Base-by-base conservation (phyloP, 1,140 invertebrate species). In the Globodera rostochiensis region DNA sequence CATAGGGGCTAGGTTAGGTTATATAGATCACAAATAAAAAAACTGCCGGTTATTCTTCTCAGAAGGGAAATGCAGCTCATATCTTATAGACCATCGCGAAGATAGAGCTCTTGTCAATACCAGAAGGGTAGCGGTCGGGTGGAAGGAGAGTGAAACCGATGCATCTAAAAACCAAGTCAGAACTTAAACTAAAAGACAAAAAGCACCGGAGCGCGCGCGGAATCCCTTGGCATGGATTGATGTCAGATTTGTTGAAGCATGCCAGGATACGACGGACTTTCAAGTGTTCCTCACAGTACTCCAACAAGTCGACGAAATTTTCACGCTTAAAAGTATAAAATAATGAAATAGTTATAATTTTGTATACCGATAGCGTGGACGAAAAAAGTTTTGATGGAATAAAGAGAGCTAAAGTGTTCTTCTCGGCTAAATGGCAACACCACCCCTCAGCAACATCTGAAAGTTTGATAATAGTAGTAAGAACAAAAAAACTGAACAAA, bases 61-160 rank as follows among this genome's bases (percentile, higher is more conserved):
- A 36, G 36, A 36, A 36, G 1, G 36, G 36, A 36, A 36, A 36
- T 36, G 36, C 3, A 1, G 74, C 70, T 85, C 78, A 85, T 13
- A 85, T 78, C 11, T 82, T 73, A 67, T 85, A 85, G 45, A 85
- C 84, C 84, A 85, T 85, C 60, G 81, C 73, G 64, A 85, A 85
- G 49, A 85, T 74, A 25, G n/a, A 49, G 25, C 79, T 75, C 46
- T 84, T 84, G 83, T 86, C 82, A 73, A 85, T 83, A 15, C 78
- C 64, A 74, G 66, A 50, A n/a, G 84, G 84, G 64, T 71, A 85
- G 66, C 57, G 66, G 21, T 85, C 77, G 82, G 84, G 84, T 53
- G 69, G 84, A 8, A 85, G 73, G 57, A 78, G 50, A 60, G 74
- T 87, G 77, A 85, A 85, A 70, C 84, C 84, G 81, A 85, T 86